A percentile compares a stretch with the other conserved stretches of the same genome.
phyloP scores from a whole-genome alignment of 2,888 invertebrate species.

The Agrilus cyanescens region DNA sequence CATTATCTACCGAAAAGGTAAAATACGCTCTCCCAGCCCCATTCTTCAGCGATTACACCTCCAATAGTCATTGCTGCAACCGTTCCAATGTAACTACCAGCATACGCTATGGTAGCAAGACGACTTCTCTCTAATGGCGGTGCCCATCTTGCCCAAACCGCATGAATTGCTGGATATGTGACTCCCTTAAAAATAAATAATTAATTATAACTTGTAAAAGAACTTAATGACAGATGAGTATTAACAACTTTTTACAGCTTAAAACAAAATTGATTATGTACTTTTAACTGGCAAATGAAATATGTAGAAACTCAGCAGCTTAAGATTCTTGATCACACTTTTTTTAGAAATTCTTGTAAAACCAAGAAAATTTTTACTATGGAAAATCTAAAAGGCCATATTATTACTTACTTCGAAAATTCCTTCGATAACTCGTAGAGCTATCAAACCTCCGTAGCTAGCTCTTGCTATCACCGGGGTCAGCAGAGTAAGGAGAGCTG shows the following conservation, averaged over 20 bases:
- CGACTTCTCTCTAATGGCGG: slow-evolving; percentile 67
- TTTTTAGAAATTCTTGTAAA: too few relatives aligned
- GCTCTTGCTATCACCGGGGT: neutral
- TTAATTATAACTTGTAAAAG: neutral
- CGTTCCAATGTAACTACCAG: slow-evolving; percentile 77
- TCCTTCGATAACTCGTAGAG: slow-evolving; percentile 2
- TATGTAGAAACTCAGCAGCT: too few relatives aligned
- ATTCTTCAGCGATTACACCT: slow-evolving; percentile 56
- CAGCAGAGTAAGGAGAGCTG: slow-evolving; percentile 49
- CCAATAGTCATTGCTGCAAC: slow-evolving; percentile 72
- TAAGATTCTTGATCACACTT: too few relatives aligned
- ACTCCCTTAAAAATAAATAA: too few relatives aligned
- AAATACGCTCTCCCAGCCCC: slow-evolving; percentile 74
- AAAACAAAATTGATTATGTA: too few relatives aligned
- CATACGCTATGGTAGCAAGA: slow-evolving; percentile 71
- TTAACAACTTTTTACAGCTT: too few relatives aligned
- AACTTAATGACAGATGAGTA: too few relatives aligned
- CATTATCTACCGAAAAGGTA: slow-evolving; percentile 58
- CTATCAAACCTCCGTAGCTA: neutral
- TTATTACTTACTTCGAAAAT: slow-evolving; percentile 8
- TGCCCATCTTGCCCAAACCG: slow-evolving; percentile 76
- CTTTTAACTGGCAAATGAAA: too few relatives aligned
- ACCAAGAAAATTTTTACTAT: too few relatives aligned
- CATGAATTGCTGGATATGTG: slow-evolving; percentile 69
- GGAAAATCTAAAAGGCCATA: too few relatives aligned